phyloP scores from a whole-genome alignment of 2,888 invertebrate genomes.

The Drosophila putrida region DNA sequence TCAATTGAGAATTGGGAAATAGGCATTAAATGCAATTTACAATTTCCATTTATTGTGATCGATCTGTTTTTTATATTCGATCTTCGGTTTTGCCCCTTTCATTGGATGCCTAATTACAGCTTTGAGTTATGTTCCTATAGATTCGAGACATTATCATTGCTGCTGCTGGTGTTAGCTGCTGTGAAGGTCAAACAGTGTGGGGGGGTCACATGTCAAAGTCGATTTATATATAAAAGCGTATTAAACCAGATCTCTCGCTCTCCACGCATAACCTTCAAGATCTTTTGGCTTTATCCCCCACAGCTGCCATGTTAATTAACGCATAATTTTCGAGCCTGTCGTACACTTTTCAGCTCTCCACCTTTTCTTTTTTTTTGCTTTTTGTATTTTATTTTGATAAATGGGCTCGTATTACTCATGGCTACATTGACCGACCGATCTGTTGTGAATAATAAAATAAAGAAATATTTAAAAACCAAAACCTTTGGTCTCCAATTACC shows the following conservation, averaged over 20 bases:
- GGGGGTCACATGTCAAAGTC: slow-evolving; percentile 75
- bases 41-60: slow-evolving; percentile 53
- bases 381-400: slow-evolving; percentile 58
- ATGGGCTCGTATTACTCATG: slow-evolving; percentile 54
- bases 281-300: slow-evolving; percentile 16
- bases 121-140: slow-evolving; percentile 31
- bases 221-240: slow-evolving; percentile 48
- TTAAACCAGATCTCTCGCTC: slow-evolving; percentile 55
- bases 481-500: slow-evolving; percentile 46
- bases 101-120: slow-evolving; percentile 48
- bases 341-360: slow-evolving; percentile 35
- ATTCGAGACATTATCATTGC: slow-evolving; percentile 19
- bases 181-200: slow-evolving; percentile 69
- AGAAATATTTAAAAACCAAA: slow-evolving; percentile 6
- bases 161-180: slow-evolving; percentile 40
- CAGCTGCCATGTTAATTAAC: slow-evolving; percentile 72
- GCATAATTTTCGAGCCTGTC: slow-evolving; percentile 74
- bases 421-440: slow-evolving; percentile 42
- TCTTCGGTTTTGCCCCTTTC: slow-evolving; percentile 22
- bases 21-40: slow-evolving; percentile 41
- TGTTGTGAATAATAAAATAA: slow-evolving; percentile 28
- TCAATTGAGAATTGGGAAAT: slow-evolving; percentile 32
- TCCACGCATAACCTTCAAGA: slow-evolving; percentile 52
- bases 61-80: slow-evolving; percentile 51
- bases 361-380: slow-evolving; percentile 20